A percentile compares a stretch with the other conserved stretches of the same genome.
phyloP scores from a whole-genome alignment of 2,113 vertebrate genomes.

The Heterocephalus glaber region DNA sequence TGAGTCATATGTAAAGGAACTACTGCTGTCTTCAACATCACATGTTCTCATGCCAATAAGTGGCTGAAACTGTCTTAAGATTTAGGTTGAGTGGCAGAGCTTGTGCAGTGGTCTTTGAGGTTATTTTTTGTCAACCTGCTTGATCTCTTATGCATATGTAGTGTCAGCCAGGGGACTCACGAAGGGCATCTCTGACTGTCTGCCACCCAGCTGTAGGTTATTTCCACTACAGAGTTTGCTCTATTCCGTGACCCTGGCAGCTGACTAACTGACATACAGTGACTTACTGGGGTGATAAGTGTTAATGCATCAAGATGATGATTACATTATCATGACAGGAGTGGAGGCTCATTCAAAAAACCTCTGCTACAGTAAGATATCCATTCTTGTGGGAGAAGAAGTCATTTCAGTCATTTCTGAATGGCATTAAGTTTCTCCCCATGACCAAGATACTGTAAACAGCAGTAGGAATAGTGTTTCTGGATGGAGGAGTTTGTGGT shows the following conservation, averaged over 20 bases:
- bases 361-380: not conserved
- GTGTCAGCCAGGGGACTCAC: slow-evolving; percentile 46
- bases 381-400: slow-evolving; percentile 30
- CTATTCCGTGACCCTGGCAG: slow-evolving; percentile 4
- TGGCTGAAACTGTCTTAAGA: not conserved
- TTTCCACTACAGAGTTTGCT: slow-evolving; percentile 31
- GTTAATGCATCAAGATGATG: slow-evolving; percentile 37
- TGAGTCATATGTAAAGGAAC: not conserved
- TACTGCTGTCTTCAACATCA: not conserved
- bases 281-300: not conserved
- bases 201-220: not conserved
- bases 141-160: not conserved
- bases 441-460: slow-evolving; percentile 56
- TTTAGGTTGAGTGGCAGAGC: not conserved
- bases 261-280: slow-evolving; percentile 28
- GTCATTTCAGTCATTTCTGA: slow-evolving; percentile 56
- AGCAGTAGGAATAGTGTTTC: slow-evolving; percentile 29
- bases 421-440: slow-evolving; percentile 55
- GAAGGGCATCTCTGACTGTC: slow-evolving; percentile 41
- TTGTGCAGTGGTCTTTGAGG: not conserved
- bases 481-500: not conserved
- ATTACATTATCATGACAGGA: slow-evolving; percentile 4
- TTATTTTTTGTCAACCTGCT: slow-evolving; percentile 44
- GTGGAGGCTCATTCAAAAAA: not conserved
- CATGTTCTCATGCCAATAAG: not conserved